These are phyloP conservation scores for Leptarthrus brevirostris DNA, from an alignment of 2,888 invertebrate species.

Conservation along the genomic window DNA sequence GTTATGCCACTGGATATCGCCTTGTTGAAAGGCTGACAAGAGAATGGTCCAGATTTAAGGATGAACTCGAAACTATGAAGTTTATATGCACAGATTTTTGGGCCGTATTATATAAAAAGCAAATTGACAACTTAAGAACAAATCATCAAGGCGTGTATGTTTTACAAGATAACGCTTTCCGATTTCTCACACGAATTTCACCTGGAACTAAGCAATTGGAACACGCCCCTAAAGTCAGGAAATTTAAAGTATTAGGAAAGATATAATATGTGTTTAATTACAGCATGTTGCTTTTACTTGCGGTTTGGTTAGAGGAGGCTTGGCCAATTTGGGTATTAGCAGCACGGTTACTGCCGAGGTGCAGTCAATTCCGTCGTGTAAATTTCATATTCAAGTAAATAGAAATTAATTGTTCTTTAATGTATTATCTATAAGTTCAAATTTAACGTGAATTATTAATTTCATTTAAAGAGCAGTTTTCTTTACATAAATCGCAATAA, in stretches of 20 bases:
- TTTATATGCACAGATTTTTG: conserved; percentile 99
- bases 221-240: conserved; percentile 82
- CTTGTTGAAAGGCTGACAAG: conserved; percentile 88
- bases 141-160: conserved; percentile 99
- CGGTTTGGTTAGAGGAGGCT: conserved; percentile 92
- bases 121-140: conserved; percentile 94
- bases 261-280: conserved; percentile 59
- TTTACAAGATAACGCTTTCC: conserved; percentile 94
- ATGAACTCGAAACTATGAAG: conserved; percentile 97
- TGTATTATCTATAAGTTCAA: no score
- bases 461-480: no score
- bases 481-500: conserved; percentile 73
- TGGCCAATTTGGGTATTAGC: conserved; percentile 93
- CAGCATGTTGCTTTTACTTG: conserved; percentile 94
- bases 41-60: conserved; percentile 93
- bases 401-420: conserved; percentile 68
- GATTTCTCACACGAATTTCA: conserved; percentile 89
- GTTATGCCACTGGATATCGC: conserved; percentile 85
- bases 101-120: conserved; percentile 97
- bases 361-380: conserved; percentile 89
- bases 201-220: conserved; percentile 91
- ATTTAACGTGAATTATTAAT: conserved; percentile 4
- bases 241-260: background rate
- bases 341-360: conserved; percentile 97
- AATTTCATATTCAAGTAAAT: conserved; percentile 91